Percentiles rank a stretch among this genome's conserved stretches.
Evolutionary conservation across 2,888 invertebrate genomes (phyloP).

Genomic region (Callinectes sapidus): DNA sequence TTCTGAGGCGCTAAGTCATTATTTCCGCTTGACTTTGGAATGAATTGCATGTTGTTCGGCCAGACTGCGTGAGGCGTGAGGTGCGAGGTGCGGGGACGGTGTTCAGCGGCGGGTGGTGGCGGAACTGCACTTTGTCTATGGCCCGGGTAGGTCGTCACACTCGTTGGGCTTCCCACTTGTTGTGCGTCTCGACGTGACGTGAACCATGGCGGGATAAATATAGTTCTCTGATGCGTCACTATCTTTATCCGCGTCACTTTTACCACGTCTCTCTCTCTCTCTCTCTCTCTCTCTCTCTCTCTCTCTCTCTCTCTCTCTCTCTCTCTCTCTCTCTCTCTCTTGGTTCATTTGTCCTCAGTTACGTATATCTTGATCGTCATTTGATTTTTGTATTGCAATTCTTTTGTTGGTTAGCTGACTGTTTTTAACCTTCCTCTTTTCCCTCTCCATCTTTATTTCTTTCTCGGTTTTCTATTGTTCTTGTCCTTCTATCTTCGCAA

Average conservation of each 20-base stretch:
- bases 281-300: conserved; percentile 38
- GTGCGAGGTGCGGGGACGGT: not conserved
- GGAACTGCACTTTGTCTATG: not conserved
- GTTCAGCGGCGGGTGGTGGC: not conserved
- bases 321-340: conserved; percentile 4
- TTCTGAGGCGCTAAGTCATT: not conserved
- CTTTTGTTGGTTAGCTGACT: not conserved
- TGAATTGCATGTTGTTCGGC: not conserved
- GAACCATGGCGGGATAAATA: not conserved
- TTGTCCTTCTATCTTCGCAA: not conserved
- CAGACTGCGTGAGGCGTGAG: not conserved
- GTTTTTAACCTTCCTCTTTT: not conserved
- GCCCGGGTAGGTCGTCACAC: not conserved
- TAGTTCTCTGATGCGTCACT: conserved; percentile 15
- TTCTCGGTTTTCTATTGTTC: not conserved
- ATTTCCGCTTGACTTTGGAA: not conserved
- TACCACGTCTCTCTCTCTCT: conserved; percentile 11
- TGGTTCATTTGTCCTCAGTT: not conserved
- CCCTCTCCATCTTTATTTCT: not conserved
- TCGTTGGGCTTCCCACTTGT: not conserved
- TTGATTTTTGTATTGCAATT: not conserved
- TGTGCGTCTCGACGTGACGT: conserved; percentile 7
- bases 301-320: not conserved
- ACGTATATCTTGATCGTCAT: not conserved
- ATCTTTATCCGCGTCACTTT: not conserved